These are phyloP conservation scores for Sphyrna mokarran DNA, from an alignment of 2,113 vertebrate genomes.

Conservation along the genomic window DNA sequence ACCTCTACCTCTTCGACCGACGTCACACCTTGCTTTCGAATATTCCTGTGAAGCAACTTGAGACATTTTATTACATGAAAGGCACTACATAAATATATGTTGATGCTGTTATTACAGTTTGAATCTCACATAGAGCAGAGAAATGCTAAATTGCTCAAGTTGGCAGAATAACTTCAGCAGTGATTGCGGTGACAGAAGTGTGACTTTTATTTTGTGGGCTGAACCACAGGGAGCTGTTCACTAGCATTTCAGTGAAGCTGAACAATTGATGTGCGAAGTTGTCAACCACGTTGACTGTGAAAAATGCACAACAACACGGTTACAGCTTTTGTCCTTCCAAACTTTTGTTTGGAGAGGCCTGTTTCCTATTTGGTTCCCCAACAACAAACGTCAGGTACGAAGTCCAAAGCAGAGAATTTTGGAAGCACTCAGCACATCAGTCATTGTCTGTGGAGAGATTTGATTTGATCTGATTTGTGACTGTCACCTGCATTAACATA, in stretches of 20 bases:
- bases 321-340: not conserved
- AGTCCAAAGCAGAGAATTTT: not conserved
- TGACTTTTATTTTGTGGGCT: not conserved
- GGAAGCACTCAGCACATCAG: not conserved
- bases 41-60: not conserved
- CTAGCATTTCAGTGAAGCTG: not conserved
- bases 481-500: no score
- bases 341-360: not conserved
- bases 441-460: not conserved
- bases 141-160: not conserved
- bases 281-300: not conserved
- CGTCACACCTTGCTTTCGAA: not conserved
- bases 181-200: slow-evolving; percentile 26
- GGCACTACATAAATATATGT: not conserved
- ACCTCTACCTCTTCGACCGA: not conserved
- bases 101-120: not conserved
- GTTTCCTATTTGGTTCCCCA: not conserved
- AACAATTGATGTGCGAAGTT: not conserved
- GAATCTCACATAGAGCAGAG: not conserved
- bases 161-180: slow-evolving; percentile 8
- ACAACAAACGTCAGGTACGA: not conserved
- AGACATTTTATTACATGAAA: not conserved
- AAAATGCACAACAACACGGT: not conserved
- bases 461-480: no score
- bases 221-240: not conserved